Percentiles rank a stretch among this genome's conserved stretches.
These are phyloP conservation scores for Astur gentilis DNA, from an alignment of 2,113 vertebrate genomes.

Conservation along the genomic window DNA sequence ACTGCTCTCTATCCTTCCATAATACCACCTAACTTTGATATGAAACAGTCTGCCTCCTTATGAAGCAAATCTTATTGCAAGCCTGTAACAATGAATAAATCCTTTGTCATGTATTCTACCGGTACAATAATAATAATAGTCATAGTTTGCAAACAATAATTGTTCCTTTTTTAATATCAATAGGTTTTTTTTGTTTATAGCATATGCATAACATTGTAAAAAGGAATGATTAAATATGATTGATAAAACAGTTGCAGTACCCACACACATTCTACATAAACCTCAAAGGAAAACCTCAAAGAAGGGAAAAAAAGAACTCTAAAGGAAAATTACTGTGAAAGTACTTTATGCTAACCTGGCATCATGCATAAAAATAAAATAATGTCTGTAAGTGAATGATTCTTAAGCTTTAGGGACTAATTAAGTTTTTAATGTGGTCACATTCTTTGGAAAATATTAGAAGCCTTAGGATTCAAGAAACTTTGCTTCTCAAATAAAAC, in stretches of 20 bases:
- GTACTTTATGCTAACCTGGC: conserved; percentile 31
- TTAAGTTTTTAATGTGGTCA: conserved; percentile 53
- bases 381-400: conserved; percentile 4
- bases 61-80: neutral
- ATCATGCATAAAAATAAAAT: conserved; percentile 54
- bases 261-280: conserved; percentile 14
- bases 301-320: neutral
- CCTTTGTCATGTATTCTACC: neutral
- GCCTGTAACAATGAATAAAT: neutral
- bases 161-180: neutral
- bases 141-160: neutral
- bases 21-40: neutral
- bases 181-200: neutral
- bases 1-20: neutral
- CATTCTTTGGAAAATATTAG: conserved; percentile 64
- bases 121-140: neutral
- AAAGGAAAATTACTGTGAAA: conserved; percentile 57
- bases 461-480: conserved; percentile 23
- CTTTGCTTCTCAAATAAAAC: conserved; percentile 50
- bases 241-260: conserved; percentile 18
- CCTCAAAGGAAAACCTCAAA: conserved; percentile 52
- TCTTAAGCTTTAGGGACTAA: conserved; percentile 50
- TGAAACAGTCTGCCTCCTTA: neutral
- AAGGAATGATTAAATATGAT: conserved; percentile 18
- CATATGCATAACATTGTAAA: neutral